These are phyloP conservation scores for Loxodonta africana DNA, from an alignment of 2,113 vertebrate genomes.

Conservation along the genomic window DNA sequence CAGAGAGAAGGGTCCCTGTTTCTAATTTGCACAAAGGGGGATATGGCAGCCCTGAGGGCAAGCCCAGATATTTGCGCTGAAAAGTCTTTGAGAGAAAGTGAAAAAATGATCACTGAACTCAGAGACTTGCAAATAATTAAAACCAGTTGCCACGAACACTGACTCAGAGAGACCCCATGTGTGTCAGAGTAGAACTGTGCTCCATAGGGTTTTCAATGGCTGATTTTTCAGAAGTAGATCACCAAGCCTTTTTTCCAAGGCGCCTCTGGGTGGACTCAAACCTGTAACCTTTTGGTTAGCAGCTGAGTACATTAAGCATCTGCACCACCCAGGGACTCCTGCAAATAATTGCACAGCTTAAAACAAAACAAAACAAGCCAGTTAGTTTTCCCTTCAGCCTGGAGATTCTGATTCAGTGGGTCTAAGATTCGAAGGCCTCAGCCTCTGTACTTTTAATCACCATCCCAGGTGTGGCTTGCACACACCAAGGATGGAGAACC, in stretches of 20 bases:
- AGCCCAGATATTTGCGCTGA: background rate
- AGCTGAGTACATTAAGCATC: background rate
- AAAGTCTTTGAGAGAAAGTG: conserved; percentile 14
- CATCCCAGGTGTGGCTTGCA: rapidly evolving
- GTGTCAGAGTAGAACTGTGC: background rate
- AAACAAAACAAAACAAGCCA: background rate
- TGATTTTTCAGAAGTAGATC: background rate
- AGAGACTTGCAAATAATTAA: background rate
- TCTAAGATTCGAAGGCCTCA: background rate
- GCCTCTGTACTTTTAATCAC: background rate
- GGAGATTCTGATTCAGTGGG: background rate
- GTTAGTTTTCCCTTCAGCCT: background rate
- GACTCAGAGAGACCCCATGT: background rate
- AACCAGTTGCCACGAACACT: background rate
- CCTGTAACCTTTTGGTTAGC: background rate
- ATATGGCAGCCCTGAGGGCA: background rate
- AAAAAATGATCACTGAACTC: background rate
- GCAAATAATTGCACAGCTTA: background rate
- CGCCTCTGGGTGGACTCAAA: background rate
- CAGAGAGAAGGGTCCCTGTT: background rate
- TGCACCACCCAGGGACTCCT: background rate
- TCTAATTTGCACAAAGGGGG: background rate
- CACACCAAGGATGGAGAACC: background rate
- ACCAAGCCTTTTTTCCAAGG: background rate
- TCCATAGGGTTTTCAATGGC: background rate